Conservation (phyloP, 2,113 vertebrate species). For the Poeciliopsis retropinna region DNA sequence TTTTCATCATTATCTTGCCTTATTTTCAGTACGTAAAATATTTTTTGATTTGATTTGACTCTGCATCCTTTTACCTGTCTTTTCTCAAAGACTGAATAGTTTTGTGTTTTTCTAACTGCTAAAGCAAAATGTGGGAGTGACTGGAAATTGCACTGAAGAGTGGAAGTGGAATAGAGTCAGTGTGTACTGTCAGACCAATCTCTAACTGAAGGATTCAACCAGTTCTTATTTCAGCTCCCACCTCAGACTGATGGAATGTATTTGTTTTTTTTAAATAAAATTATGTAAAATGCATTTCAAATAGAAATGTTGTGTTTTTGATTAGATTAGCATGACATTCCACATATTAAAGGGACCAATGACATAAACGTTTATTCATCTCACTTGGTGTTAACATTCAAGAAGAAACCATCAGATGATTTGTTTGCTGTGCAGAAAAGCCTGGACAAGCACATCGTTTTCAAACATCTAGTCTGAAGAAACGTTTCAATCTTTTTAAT, state of each 20-base stretch:
- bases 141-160: constrained; percentile 9
- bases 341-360: constrained; percentile 11
- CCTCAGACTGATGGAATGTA: constrained; percentile 42
- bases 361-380: not conserved
- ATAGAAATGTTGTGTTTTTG: constrained; percentile 6
- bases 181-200: not conserved
- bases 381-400: not conserved
- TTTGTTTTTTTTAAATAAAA: not conserved
- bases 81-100: constrained; percentile 43
- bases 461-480: not conserved
- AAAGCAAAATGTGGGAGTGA: constrained; percentile 6
- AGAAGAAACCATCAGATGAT: not conserved
- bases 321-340: not conserved
- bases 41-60: not conserved
- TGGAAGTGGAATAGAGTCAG: not conserved
- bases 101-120: constrained; percentile 20
- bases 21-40: constrained; percentile 7
- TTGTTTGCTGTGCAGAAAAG: not conserved
- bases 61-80: not conserved
- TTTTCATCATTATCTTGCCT: constrained; percentile 17
- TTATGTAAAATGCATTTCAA: not conserved
- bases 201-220: constrained; percentile 11
- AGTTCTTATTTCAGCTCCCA: not conserved
- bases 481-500: not conserved
- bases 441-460: not conserved